A percentile compares a stretch with the other conserved stretches of the same genome.
Conservation (phyloP, 2,797 vertebrate species). For the Rhinogobio ventralis region DNA sequence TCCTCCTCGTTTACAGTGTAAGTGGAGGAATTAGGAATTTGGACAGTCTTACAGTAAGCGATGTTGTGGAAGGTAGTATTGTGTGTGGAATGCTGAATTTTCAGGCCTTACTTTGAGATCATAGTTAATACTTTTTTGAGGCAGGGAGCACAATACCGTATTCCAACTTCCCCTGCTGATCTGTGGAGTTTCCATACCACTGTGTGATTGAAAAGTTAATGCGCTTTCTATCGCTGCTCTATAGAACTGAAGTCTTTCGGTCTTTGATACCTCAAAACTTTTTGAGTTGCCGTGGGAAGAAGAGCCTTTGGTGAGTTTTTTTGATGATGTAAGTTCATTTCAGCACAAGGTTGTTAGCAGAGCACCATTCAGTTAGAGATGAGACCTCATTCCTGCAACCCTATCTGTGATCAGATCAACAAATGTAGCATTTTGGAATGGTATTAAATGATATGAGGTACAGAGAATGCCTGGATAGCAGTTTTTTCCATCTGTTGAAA, state of each 20-base stretch:
- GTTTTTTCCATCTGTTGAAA: neutral
- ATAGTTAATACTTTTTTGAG: neutral
- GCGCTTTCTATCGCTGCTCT: conserved; percentile 8
- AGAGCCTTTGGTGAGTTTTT: conserved; percentile 29
- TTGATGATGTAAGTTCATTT: conserved; percentile 34
- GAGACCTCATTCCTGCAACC: conserved; percentile 8
- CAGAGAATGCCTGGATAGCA: neutral
- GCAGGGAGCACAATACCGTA: neutral
- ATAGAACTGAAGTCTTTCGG: neutral
- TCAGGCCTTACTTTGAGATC: conserved; percentile 3
- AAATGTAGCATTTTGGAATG: neutral
- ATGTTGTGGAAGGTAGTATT: neutral
- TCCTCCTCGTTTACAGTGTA: neutral
- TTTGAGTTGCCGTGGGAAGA: conserved; percentile 28
- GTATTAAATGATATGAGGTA: neutral
- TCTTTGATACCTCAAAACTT: conserved; percentile 31
- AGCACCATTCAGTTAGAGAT: neutral
- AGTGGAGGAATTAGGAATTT: neutral
- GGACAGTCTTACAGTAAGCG: neutral
- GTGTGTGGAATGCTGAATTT: neutral
- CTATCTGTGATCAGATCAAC: conserved; percentile 21
- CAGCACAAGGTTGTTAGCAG: conserved; percentile 14
- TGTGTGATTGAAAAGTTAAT: conserved; percentile 29
- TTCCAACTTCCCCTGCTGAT: conserved; percentile 16
- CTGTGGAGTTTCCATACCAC: conserved; percentile 15